Base-by-base conservation (phyloP, 1,140 invertebrate species). In the Drosophila lini region DNA sequence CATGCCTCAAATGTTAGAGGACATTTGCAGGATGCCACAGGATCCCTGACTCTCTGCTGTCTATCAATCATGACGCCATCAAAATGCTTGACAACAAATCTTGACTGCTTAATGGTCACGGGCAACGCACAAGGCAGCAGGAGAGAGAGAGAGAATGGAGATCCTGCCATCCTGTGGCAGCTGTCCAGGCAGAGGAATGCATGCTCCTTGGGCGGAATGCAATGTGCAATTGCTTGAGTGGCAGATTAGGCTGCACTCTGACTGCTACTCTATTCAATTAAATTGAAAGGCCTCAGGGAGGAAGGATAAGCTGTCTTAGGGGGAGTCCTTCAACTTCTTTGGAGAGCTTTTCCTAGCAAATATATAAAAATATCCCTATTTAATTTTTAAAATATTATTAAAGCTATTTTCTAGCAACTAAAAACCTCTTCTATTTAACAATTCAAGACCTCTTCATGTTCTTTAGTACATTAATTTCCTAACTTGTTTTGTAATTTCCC, bases 51-150 rank as follows among this genome's bases (percentile, higher is more conserved):
- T 28, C 25, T 28, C 5, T 8, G 36, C 60, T 53, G 61, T 81
- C 60, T 58, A 70, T 83, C 81, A 84, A 84, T 84, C 81, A 84
- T 74, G 63, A 45, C 48, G 77, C 57, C 74, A 84, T 84, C 81
- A 85, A 81, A 75, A 85, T 70, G 83, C 75, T 79, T 88, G 80
- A 80, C 80, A 83, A 52, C 76, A 80, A 80, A 77, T 83, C 81
- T 84, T 80, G 80, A 80, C 82, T 82, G 63, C 67, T 59, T 85
- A 82, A 85, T 85, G 79, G 83, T 81, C 61, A 52, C 64, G 81
- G 55, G 70, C 48, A 68, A 63, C 42, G 41, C 44, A 52, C 45
- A 41, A 44, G 25, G 47, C 31, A 61, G 41, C 32, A 55, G 41
- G 19, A 28, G 32, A 25, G 31, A 16, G 38, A 47, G n/a, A 5